phyloP scores from a whole-genome alignment of 2,888 invertebrate species.

The Bellardia bayeri region DNA sequence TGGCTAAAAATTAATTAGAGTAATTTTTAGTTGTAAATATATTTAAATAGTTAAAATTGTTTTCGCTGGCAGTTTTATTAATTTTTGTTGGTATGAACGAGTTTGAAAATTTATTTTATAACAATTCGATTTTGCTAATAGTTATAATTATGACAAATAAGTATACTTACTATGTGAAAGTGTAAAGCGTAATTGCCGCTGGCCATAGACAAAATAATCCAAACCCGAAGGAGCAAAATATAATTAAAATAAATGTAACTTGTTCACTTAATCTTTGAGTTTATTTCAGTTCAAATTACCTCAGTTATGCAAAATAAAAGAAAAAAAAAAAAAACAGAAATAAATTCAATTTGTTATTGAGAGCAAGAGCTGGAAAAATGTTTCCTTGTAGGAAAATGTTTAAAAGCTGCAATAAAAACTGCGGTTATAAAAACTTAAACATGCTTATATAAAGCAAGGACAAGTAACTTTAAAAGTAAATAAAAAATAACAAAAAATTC shows the following conservation, averaged over 20 bases:
- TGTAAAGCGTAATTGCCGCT: background rate
- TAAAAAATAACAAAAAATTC: background rate
- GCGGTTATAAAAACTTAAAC: background rate
- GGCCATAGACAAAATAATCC: background rate
- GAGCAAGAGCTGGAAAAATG: background rate
- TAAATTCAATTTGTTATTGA: conserved; percentile 29
- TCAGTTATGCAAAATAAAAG: background rate
- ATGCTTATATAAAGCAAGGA: background rate
- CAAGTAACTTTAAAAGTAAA: background rate
- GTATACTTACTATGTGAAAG: no score
- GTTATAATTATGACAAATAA: no score
- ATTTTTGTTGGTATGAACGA: no score
- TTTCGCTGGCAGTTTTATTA: no score
- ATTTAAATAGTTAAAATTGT: no score
- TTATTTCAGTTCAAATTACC: conserved; percentile 11
- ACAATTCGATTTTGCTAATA: no score
- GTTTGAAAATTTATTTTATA: no score
- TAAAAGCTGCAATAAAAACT: background rate
- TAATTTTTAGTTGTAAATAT: no score
- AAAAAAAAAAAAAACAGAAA: background rate
- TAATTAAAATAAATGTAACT: background rate
- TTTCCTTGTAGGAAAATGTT: conserved; percentile 1
- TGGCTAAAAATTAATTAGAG: no score
- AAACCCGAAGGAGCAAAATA: background rate
- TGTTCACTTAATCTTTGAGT: background rate